Evolutionary conservation across 2,797 vertebrate genomes (phyloP).

Genomic region (Agapornis canus): DNA sequence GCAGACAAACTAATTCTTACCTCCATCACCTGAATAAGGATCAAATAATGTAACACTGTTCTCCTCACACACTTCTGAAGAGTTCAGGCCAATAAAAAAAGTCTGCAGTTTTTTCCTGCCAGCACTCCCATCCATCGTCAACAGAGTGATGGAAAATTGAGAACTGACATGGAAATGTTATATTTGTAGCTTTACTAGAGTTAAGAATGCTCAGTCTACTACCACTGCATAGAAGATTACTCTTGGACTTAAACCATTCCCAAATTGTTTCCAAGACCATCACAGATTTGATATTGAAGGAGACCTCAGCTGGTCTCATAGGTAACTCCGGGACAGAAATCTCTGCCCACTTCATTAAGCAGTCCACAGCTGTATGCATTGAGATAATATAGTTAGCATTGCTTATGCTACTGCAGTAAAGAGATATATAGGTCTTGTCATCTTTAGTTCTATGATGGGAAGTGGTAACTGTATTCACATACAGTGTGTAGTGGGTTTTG

Average conservation of each 20-base stretch:
- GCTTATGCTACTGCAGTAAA: not conserved
- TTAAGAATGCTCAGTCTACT: not conserved
- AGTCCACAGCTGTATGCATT: not conserved
- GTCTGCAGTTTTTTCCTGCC: not conserved
- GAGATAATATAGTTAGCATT: not conserved
- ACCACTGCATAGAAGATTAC: not conserved
- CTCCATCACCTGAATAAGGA: not conserved
- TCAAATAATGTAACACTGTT: not conserved
- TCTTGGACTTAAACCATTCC: not conserved
- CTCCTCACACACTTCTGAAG: not conserved
- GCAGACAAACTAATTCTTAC: not conserved
- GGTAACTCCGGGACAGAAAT: not conserved
- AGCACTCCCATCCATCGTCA: not conserved
- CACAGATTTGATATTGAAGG: not conserved
- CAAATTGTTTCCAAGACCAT: not conserved
- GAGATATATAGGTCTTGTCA: fast-evolving
- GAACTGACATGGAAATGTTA: not conserved
- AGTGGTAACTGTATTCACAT: fast-evolving
- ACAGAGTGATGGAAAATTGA: not conserved
- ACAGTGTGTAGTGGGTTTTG: fast-evolving
- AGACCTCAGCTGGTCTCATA: not conserved
- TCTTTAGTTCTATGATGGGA: not conserved
- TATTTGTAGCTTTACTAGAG: not conserved
- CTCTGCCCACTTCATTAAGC: not conserved
- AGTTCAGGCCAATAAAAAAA: not conserved